phyloP scores from a whole-genome alignment of 2,797 vertebrate species.

The Protonibea diacanthus region DNA sequence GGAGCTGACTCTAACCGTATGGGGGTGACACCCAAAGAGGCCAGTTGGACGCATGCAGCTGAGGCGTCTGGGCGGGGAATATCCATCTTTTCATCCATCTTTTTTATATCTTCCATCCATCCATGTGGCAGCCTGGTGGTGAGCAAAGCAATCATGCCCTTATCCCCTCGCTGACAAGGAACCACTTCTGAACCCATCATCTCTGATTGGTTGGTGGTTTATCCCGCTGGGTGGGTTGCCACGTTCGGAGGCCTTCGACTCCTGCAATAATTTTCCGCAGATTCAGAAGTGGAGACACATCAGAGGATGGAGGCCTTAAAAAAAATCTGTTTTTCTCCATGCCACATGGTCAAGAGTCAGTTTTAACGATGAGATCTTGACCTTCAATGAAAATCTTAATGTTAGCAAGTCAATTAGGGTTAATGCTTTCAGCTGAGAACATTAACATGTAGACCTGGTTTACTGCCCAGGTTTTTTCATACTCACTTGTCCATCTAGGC shows the following conservation, averaged over 20 bases:
- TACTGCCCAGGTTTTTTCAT: constrained; percentile 14
- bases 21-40: constrained; percentile 63
- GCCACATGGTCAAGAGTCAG: constrained; percentile 20
- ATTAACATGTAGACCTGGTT: constrained; percentile 25
- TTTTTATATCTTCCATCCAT: constrained; percentile 60
- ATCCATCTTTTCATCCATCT: constrained; percentile 43
- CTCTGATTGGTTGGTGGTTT: constrained; percentile 65
- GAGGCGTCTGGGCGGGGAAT: constrained; percentile 40
- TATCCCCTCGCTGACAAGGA: constrained; percentile 38
- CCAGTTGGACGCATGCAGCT: constrained; percentile 56
- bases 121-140: constrained; percentile 42
- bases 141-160: constrained; percentile 52
- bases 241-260: constrained; percentile 33
- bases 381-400: constrained; percentile 44
- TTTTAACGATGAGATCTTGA: constrained; percentile 35
- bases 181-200: constrained; percentile 70
- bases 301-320: constrained; percentile 20
- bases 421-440: constrained; percentile 41
- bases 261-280: constrained; percentile 41
- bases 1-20: background rate
- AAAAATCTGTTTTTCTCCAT: constrained; percentile 3
- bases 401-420: constrained; percentile 51
- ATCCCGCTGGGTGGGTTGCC: constrained; percentile 54
- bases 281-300: constrained; percentile 49
- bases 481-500: constrained; percentile 43